These are phyloP conservation scores for Cosmorhoe ocellata DNA, from an alignment of 2,888 invertebrate genomes.

Conservation along the genomic window DNA sequence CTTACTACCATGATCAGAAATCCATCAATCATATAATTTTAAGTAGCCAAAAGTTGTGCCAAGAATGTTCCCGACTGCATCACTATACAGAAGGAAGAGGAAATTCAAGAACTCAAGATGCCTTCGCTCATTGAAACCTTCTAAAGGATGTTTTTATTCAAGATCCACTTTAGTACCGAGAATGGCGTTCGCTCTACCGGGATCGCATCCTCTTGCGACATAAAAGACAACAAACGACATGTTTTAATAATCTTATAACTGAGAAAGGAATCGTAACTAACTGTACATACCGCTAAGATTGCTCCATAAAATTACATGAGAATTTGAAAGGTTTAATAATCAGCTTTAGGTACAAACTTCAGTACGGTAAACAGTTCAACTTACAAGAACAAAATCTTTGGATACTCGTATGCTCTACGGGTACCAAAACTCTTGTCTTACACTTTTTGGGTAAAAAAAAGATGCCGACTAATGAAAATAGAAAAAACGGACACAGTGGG, in stretches of 20 bases:
- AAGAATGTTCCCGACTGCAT: neutral
- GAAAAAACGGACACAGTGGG: no score
- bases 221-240: neutral
- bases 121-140: constrained; percentile 20
- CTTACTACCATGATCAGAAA: no score
- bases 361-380: no score
- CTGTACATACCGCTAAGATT: constrained; percentile 5
- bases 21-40: no score
- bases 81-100: constrained; percentile 4
- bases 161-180: constrained; percentile 21
- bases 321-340: no score
- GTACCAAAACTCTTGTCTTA: no score
- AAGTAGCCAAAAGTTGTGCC: neutral
- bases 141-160: constrained; percentile 22
- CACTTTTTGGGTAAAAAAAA: no score
- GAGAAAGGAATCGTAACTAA: neutral
- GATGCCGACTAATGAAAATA: no score
- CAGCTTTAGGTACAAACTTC: no score
- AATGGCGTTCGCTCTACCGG: constrained; percentile 25
- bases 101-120: constrained; percentile 18
- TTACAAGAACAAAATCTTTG: no score
- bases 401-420: no score
- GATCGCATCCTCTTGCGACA: constrained; percentile 19
- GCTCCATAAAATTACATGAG: no score
- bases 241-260: constrained; percentile 7